Conservation (phyloP, 2,888 invertebrate species). For the Melangyna quadrimaculata region DNA sequence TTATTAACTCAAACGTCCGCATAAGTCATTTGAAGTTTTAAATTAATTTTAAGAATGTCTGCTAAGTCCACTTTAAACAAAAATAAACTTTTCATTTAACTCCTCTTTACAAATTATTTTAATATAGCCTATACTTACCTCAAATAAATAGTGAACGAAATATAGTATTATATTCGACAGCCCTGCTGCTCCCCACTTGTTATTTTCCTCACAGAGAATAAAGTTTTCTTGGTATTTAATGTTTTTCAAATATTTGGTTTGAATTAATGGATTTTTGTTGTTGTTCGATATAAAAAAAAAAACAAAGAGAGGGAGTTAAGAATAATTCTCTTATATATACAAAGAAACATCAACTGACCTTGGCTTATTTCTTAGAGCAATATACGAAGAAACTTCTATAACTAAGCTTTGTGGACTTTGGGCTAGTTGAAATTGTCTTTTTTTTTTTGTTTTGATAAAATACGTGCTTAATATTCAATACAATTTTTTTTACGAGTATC, state of each 20-base stretch:
- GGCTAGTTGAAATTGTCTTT: neutral
- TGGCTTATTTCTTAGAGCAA: constrained; percentile 45
- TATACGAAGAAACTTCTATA: neutral
- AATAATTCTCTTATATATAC: neutral
- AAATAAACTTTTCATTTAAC: too few relatives aligned
- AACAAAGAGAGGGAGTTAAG: neutral
- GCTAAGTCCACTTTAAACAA: too few relatives aligned
- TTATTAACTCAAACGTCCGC: too few relatives aligned
- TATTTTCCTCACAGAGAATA: neutral
- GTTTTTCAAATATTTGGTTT: neutral
- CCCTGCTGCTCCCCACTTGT: neutral
- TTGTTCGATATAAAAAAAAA: too few relatives aligned
- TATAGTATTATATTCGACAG: neutral
- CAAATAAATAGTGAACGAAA: neutral
- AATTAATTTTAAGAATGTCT: too few relatives aligned
- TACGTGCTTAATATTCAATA: neutral
- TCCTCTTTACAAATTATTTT: too few relatives aligned
- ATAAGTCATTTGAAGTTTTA: too few relatives aligned
- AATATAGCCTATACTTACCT: too few relatives aligned
- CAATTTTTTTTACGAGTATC: too few relatives aligned
- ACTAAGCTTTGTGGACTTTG: neutral
- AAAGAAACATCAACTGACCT: constrained; percentile 49
- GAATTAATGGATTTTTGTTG: neutral
- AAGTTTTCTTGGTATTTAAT: too few relatives aligned
- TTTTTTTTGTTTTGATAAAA: neutral